Evolutionary conservation across 2,888 invertebrate species (phyloP), one percentile per base, ranked within the genome.

Genomic region (Tineola bisselliella): DNA sequence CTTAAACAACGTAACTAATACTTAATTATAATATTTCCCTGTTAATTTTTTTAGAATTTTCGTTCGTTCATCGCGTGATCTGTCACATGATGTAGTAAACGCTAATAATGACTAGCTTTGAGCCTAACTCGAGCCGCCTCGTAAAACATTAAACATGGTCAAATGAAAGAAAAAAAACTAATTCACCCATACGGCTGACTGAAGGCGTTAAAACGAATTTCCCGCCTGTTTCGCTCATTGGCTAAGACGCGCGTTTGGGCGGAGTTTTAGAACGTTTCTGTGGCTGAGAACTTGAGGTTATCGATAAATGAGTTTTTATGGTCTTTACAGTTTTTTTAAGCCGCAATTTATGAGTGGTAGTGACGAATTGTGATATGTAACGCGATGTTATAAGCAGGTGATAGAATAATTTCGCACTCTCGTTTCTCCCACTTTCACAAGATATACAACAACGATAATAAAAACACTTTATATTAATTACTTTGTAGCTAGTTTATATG

Each of bases 261-360:
- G 84, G 81, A 66, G 74, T 71, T 63, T n/a, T 48, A 54, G 54
- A 10, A 54, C 6, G 19, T n/a, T 18, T 17, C 18, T 54, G 48
- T 48, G 1, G 48, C 15, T 10, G 3, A 48, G 10, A 48, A 15
- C 48, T 17, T 10, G 48, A 10, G 70, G 70, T 77, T 82, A 79
- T 84, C 84, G 84, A 84, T 81, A 80, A 80, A 75, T 74, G 72
- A 69, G 73, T 76, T 79, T 82, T 74, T 69, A 69, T 64, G 31
- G 59, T 67, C 69, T 70, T 74, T 76, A 73, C 74, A 67, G 63
- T 73, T 73, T 75, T 74, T 77, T 64, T 38, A 69, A 68, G 69
- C 68, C 70, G 74, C 82, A 79, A 82, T 84, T 84, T 83, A 84
- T 77, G 74, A 73, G 67, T 72, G 75, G 72, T 73, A 79, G 76